Percentiles rank a stretch among this genome's conserved stretches.
Evolutionary conservation across 2,797 vertebrate genomes (phyloP).

Genomic region (Anomalospiza imberbis): DNA sequence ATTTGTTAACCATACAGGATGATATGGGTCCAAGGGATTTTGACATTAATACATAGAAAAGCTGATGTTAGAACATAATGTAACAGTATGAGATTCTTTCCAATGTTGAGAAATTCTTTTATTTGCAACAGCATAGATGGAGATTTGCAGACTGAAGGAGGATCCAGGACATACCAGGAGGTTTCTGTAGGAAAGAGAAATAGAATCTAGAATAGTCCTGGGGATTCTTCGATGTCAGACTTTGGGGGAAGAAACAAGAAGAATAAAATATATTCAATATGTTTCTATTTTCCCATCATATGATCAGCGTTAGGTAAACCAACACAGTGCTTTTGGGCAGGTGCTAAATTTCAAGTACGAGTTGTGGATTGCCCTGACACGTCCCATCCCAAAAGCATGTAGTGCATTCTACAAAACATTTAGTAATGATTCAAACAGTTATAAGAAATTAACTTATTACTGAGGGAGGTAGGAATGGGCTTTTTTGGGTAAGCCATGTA

Average conservation of each 20-base stretch:
- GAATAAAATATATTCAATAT: not conserved
- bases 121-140: not conserved
- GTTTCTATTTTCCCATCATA: not conserved
- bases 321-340: not conserved
- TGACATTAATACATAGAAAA: not conserved
- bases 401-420: not conserved
- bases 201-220: not conserved
- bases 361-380: not conserved
- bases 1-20: not conserved
- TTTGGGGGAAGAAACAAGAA: fast-evolving
- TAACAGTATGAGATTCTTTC: not conserved
- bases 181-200: not conserved
- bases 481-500: not conserved
- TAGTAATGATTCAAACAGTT: not conserved
- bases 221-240: not conserved
- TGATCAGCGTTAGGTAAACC: not conserved
- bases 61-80: not conserved
- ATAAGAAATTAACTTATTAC: not conserved
- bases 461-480: not conserved
- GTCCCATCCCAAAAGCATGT: not conserved
- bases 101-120: not conserved
- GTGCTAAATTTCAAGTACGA: not conserved
- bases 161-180: not conserved
- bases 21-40: not conserved
- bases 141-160: not conserved